Base-by-base conservation (phyloP, 2,113 vertebrate genomes). In the Brachyhypopomus occidentalis region DNA sequence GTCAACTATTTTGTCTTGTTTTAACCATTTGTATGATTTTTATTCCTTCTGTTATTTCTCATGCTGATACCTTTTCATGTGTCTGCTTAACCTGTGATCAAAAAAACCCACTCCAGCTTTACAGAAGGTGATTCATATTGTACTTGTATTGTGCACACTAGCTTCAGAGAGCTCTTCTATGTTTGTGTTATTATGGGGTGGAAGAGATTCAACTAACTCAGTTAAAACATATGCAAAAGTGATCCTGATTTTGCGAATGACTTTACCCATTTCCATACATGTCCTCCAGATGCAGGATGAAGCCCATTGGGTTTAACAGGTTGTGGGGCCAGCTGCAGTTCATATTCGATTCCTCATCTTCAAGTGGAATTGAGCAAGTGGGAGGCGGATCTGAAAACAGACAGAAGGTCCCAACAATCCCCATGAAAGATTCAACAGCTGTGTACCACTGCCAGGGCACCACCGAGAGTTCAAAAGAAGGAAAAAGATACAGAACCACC, bases 241-340 rank as follows among this genome's bases (percentile, higher is more conserved):
- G 69, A 70, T 41, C 41, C 5, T 2, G 1, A 41, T 41, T 20
- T 8, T 12, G 20, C 36, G 27, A 34, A 7, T 12, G 38, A 20
- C 8, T 64, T 72, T 73, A 67, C 48, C 23, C 19, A 11, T 8
- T 7, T n/a, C 55, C 67, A 52, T 56, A 0, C 45, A 1, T 41
- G 20, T 79, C 9, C 22, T 77, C 0, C 92, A 92, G 94, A 83
- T 90, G 72, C 38, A 94, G 84, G 20, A 34, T 88, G 85, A 92
- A 93, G 22, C 11, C 71, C 2, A 80, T 77, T 52, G 74, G 56
- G 25, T 20, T 58, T 36, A 66, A 66, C 34, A 72, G 36, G 34
- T 85, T 48, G 36, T 27, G 23, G 25, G 12, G 86, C 81, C 90
- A 94, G 41, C 14, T 41, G 62, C 93, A 94, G 22, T 84, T 23